Base-by-base conservation (phyloP, 2,888 invertebrate genomes). In the Ischnura elegans region DNA sequence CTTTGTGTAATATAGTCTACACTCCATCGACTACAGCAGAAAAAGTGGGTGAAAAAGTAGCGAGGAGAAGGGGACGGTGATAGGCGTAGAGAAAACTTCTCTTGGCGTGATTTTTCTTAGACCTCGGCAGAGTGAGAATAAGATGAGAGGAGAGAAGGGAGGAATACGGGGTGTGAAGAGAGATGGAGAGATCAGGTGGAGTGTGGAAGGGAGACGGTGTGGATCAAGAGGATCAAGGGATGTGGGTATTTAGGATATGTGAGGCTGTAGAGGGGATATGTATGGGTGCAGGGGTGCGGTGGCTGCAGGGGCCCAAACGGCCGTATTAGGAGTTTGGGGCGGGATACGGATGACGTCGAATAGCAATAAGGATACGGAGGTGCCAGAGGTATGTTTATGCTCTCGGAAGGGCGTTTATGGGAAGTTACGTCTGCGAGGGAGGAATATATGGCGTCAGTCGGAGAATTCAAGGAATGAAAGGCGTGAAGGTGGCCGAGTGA, bases 121-220 rank as follows among this genome's bases (percentile, higher is more conserved):
- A n/a, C n/a, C n/a, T n/a, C n/a, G n/a, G n/a, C n/a, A n/a, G n/a
- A n/a, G n/a, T n/a, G n/a, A n/a, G n/a, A n/a, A n/a, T n/a, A n/a
- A n/a, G n/a, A n/a, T n/a, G n/a, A n/a, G 55, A 55, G 55, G 55
- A 61, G n/a, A 5, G 61, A 61, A 25, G 25, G n/a, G 10, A 19
- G n/a, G 61, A 19, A n/a, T 4, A n/a, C 3, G 6, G 76, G 6
- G 29, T 36, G 76, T 21, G 13, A 10, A 13, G 76, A 29, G 36
- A 10, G 76, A 76, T 76, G 76, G 76, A 76, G 76, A 76, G 76
- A 76, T 76, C 36, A 76, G 29, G 76, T 16, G 76, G 76, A 76
- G 36, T 76, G 76, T 10, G 76, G 25, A 13, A 36, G 76, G 19
- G 51, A 19, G 51, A 76, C 36, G 76, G 36, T 29, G 76, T 36